Base-by-base conservation (phyloP, 2,113 vertebrate species). In the Campylomormyrus tamandua region DNA sequence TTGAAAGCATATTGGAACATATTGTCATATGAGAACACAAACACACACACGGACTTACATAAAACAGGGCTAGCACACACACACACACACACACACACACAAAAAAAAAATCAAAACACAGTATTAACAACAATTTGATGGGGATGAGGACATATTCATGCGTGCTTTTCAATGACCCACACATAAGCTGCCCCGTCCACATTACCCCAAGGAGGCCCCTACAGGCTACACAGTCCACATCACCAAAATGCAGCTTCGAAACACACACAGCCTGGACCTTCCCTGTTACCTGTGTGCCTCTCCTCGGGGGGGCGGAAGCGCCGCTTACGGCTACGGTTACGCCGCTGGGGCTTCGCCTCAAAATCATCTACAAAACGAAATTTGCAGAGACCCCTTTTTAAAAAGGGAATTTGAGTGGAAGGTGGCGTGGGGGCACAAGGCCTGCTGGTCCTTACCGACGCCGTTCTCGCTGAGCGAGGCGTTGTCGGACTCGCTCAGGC, bases 291-390 rank as follows among this genome's bases (percentile, higher is more conserved):
- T 99, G 98, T 98, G 96, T 98, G 98, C 97, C 97, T 98, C 96
- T 98, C 98, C 96, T 99, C 98, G 93, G 97, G 97, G 96, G 97
- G 97, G 94, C 96, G 98, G 94, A 96, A 94, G 90, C 96, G 97
- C 94, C 98, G 97, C 93, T 98, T 98, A 90, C 98, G 97, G 96
- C 98, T 99, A 96, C 97, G 98, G 96, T 99, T 99, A 95, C 98
- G 98, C 95, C 97, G 97, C 96, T 98, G 97, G 94, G 97, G 95
- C 96, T 98, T 99, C 95, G 96, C 97, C 94, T 98, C 98, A 92
- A 96, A 95, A 95, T 98, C 97, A 97, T 99, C 98, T 99, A 96
- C 92, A 97, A 97, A 95, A 97, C 94, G 94, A 96, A 96, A 96
- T 96, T 95, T 93, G 95, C 94, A 93, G 94, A 95, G 94, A 96